Conservation (phyloP, 1,140 invertebrate species). For the Drosophila asahinai region DNA sequence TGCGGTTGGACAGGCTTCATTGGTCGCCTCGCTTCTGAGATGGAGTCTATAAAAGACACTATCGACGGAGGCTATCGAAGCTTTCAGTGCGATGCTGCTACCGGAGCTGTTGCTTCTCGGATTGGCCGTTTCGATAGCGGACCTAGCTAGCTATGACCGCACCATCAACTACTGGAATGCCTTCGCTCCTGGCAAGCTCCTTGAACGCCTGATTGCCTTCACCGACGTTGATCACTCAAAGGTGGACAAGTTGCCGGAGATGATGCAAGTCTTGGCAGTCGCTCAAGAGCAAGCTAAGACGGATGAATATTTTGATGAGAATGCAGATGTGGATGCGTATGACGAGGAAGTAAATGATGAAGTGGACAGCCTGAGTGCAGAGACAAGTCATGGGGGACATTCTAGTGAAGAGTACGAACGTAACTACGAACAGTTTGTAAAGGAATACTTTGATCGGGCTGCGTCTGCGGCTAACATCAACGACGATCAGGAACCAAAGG, state of each 20-base stretch:
- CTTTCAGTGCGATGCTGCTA: conserved; percentile 39
- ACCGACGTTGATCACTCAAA: conserved; percentile 16
- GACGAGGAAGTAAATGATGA: conserved; percentile 9
- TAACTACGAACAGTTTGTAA: conserved; percentile 76
- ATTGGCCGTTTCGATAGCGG: conserved; percentile 10
- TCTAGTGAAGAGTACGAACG: conserved; percentile 73
- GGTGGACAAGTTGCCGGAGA: not conserved
- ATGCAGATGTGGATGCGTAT: conserved; percentile 16
- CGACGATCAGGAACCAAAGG: conserved; percentile 3
- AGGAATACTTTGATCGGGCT: conserved; percentile 68
- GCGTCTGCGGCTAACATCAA: conserved; percentile 18
- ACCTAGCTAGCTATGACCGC: conserved; percentile 42
- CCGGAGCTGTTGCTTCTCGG: conserved; percentile 44
- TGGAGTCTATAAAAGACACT: conserved; percentile 35
- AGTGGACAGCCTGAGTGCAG: conserved; percentile 39
- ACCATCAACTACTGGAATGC: conserved; percentile 73
- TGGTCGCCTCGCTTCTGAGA: conserved; percentile 31
- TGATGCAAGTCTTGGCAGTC: conserved; percentile 1
- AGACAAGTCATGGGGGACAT: conserved; percentile 34
- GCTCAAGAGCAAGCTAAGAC: conserved; percentile 41
- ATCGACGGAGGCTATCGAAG: not conserved
- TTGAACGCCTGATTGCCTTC: conserved; percentile 56
- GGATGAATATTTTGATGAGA: conserved; percentile 30
- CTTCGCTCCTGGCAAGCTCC: conserved; percentile 67
- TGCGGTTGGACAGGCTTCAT: conserved; percentile 54